Base-by-base conservation (phyloP, 2,888 invertebrate genomes). In the Trachelus tabidus region DNA sequence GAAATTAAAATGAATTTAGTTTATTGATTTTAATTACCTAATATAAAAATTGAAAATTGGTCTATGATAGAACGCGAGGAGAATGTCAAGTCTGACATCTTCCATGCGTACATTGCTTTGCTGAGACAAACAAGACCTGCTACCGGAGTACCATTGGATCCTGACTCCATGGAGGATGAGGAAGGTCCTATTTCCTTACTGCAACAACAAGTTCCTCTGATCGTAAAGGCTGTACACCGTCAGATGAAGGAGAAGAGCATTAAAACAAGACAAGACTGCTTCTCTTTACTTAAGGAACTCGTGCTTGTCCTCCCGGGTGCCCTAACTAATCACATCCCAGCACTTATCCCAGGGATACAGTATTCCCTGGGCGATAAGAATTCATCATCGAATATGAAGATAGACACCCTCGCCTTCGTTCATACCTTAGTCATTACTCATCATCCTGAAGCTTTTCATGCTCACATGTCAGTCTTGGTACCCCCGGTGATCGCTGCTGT, bases 71-170 rank as follows among this genome's bases (percentile, higher is more conserved):
- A 99, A 92, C 95, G 99, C 68, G 99, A 99, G 92, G 99, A 99
- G 92, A 99, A 99, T 91, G 99, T 99, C 0, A 99, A 99, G 90
- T 98, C 98, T 35, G 99, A 99, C 90, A 98, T 99, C 82, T 97
- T 99, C 90, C 97, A 98, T 89, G 98, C 99, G 0, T 99, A 98
- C 90, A 96, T 98, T 78, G 97, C 99, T 0, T 92, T 99, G 69
- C 91, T 99, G 82, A 94, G 96, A 81, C 98, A 98, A 89, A 99
- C 99, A 0, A 94, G 96, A 77, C 95, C 97, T 0, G 93, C 95
- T 1, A 93, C 93, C 30, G 94, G 94, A 15, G 94, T 94, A 30
- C 92, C 95, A 0, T 93, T 94, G 79, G 94, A 96, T 92, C 93
- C 95, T 0, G 94, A 96, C 83, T 94, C 94, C 3, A 95, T 95